Conservation (phyloP, 2,888 invertebrate genomes). For the Brachypalpus laphriformis region DNA sequence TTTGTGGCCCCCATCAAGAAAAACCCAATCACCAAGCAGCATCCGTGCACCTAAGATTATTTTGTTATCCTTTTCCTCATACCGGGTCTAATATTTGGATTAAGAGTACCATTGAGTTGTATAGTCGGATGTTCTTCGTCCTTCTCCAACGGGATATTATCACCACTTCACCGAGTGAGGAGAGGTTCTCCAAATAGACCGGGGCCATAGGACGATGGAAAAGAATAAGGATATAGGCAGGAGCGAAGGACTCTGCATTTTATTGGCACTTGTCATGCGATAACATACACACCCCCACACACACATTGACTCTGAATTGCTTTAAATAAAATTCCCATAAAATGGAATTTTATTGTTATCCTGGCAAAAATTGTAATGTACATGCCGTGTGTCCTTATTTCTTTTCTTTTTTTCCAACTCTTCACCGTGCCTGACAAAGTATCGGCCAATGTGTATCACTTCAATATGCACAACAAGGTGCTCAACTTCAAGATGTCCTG, state of each 20-base stretch:
- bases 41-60: constrained; percentile 30
- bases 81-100: constrained; percentile 54
- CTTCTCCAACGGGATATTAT: constrained; percentile 51
- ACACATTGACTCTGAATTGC: constrained; percentile 22
- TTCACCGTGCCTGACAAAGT: constrained; percentile 36
- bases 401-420: constrained; percentile 7
- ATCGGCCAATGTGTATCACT: constrained; percentile 15
- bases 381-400: constrained; percentile 33
- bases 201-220: background rate
- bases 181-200: constrained; percentile 38
- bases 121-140: background rate
- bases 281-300: constrained; percentile 3
- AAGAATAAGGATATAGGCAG: constrained; percentile 27
- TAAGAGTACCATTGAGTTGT: constrained; percentile 54
- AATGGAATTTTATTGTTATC: constrained; percentile 65
- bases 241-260: constrained; percentile 55
- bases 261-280: constrained; percentile 70
- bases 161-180: constrained; percentile 49
- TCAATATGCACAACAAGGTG: constrained; percentile 52
- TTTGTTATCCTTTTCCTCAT: constrained; percentile 45
- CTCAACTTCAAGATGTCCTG: constrained; percentile 55
- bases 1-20: constrained; percentile 1
- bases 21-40: constrained; percentile 29
- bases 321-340: constrained; percentile 72
- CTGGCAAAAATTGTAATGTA: constrained; percentile 52